Base-by-base conservation (phyloP, 2,888 invertebrate species). In the Steinernema carpocapsae region DNA sequence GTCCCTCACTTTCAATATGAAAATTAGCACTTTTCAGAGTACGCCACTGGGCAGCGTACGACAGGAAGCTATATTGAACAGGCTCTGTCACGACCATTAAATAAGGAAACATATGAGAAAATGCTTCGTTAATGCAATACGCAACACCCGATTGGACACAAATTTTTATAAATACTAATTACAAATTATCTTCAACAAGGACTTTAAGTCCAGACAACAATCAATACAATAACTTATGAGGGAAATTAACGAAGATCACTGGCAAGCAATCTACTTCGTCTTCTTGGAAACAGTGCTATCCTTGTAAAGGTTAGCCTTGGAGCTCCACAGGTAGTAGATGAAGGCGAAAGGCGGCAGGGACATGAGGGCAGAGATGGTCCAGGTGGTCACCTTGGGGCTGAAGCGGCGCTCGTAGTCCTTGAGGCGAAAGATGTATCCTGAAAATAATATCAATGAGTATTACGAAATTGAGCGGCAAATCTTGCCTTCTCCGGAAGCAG, bases 331-430 rank as follows among this genome's bases (percentile, higher is more conserved):
- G 45, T 93, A 92, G 88, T 94, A 94, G 75, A 97, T 97, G 88
- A 97, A 95, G 56, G 93, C 93, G 64, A 97, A 90, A 1, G 64
- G 37, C 17, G 64, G 64, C 29, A 64, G 64, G 64, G 29, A 32
- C 64, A 99, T 95, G 74, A 97, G 92, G 45, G 94, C 94, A 88
- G 99, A 99, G 32, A 95, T 94, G 73, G 93, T 91, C 99, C 97
- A 99, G 89, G 97, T 97, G 77, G 95, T 87, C 91, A 91, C 86
- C 75, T 85, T 85, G 70, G 86, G 82, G 77, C 89, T 88, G 87
- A 85, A 89, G 82, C 77, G 80, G 72, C 87, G 84, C 76, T 87
- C 87, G 79, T 87, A 87, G 74, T 87, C 87, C 73, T 81, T 80
- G 71, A 80, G 83, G 24, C 83, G 83, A 80, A 86, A 87, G 80